Conservation (phyloP, 2,113 vertebrate species). For the Macroglossus sobrinus region DNA sequence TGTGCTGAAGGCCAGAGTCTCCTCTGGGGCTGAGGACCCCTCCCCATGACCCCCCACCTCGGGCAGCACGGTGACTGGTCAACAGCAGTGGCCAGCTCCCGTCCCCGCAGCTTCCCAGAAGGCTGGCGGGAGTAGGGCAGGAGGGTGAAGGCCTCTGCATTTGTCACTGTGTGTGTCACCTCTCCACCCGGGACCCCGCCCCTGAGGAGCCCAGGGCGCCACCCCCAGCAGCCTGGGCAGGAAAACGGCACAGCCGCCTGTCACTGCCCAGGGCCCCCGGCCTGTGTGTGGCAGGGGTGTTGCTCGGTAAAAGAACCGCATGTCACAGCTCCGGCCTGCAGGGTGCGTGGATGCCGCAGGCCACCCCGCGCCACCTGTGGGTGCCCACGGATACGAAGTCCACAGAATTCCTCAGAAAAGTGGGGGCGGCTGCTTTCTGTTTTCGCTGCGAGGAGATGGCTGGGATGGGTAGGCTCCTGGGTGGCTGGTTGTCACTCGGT, state of each 20-base stretch:
- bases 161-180: background rate
- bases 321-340: background rate
- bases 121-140: background rate
- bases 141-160: background rate
- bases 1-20: background rate
- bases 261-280: background rate
- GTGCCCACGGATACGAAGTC: fast-evolving
- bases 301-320: background rate
- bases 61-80: background rate
- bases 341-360: fast-evolving
- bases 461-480: background rate
- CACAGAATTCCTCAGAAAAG: fast-evolving
- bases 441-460: background rate
- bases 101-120: background rate
- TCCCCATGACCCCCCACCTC: too few species aligned
- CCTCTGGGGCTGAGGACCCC: background rate
- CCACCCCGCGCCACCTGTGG: background rate
- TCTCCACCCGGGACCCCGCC: too few species aligned
- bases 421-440: too few species aligned
- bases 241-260: fast-evolving
- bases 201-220: background rate
- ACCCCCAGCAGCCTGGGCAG: background rate
- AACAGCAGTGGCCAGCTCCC: background rate
- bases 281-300: fast-evolving
- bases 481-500: background rate